Base-by-base conservation (phyloP, 2,797 vertebrate species). In the Malacoctenus gilli region DNA sequence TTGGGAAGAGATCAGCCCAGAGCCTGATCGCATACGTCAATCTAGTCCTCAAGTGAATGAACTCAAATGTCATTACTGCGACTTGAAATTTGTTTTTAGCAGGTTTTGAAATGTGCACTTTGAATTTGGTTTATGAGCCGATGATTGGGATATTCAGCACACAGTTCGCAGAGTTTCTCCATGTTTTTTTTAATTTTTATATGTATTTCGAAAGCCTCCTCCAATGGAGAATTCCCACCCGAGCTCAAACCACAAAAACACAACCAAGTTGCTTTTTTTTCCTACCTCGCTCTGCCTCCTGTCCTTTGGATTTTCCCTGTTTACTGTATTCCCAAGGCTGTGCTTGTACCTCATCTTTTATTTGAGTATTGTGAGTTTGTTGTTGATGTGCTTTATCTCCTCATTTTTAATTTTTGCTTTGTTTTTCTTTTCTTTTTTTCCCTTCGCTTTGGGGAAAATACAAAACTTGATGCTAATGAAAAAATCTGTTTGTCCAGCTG, bases 61-160 rank as follows among this genome's bases (percentile, higher is more conserved):
- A 77, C 80, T 79, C n/a, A 20, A 72, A 65, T 62, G 51, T 51
- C 37, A 51, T 47, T 67, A 46, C 51, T 50, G 47, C 64, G 61
- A 71, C 70, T 68, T 72, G 28, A 72, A 79, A 64, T 12, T 50
- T 41, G 70, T 73, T 73, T 71, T 59, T 41, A 52, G 43, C 50
- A 58, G 48, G 38, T 51, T 66, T 66, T 65, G 40, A 71, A 62
- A 75, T 64, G 50, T 49, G 39, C 37, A 55, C 32, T 70, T 58
- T 49, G 32, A 58, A 56, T 68, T 79, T 58, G 49, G 42, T 51
- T 38, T 15, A 8, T 18, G 35, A 67, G 66, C 55, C 50, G 56
- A 13, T 51, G 21, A 73, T 69, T 68, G 32, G 35, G 77, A 61
- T 60, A 67, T 67, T 68, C 7, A 38, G 39, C 59, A 36, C 46